phyloP scores from a whole-genome alignment of 37 sponge, comb jelly and placozoan genomes.

The Hormiphora californensis region DNA sequence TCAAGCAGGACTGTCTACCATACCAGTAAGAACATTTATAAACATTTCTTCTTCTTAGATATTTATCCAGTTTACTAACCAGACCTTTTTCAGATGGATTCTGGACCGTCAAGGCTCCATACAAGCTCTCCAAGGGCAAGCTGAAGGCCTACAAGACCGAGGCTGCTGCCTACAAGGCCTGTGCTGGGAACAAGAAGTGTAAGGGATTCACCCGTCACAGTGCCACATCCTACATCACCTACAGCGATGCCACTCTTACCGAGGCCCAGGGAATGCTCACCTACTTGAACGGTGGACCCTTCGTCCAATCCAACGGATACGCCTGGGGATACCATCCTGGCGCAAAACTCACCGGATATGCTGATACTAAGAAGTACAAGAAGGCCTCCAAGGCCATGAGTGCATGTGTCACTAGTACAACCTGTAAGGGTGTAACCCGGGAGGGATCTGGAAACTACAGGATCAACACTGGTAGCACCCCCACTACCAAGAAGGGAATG shows the following conservation, averaged over 20 bases:
- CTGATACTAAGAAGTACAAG: neutral
- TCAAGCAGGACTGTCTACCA: neutral
- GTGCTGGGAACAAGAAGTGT: no score
- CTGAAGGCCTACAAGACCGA: neutral
- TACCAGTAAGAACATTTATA: neutral
- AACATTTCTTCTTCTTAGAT: no score
- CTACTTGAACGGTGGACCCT: neutral
- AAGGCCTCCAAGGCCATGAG: neutral
- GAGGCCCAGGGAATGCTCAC: no score
- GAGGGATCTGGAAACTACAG: neutral
- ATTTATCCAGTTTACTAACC: no score
- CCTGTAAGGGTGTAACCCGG: neutral
- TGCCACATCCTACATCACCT: no score
- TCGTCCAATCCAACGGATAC: neutral
- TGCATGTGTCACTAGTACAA: neutral
- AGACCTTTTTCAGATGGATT: neutral
- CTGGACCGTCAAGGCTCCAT: neutral
- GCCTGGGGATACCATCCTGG: neutral
- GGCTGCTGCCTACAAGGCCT: no score
- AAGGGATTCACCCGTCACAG: no score
- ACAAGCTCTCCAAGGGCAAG: neutral
- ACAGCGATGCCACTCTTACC: no score
- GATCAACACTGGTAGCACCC: neutral
- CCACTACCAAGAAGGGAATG: neutral
- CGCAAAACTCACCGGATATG: neutral